A percentile compares a stretch with the other conserved stretches of the same genome.
These are phyloP conservation scores for Hydrozoanthus tunicans DNA, from an alignment of 64 coral and sea anemone species.

Conservation along the genomic window DNA sequence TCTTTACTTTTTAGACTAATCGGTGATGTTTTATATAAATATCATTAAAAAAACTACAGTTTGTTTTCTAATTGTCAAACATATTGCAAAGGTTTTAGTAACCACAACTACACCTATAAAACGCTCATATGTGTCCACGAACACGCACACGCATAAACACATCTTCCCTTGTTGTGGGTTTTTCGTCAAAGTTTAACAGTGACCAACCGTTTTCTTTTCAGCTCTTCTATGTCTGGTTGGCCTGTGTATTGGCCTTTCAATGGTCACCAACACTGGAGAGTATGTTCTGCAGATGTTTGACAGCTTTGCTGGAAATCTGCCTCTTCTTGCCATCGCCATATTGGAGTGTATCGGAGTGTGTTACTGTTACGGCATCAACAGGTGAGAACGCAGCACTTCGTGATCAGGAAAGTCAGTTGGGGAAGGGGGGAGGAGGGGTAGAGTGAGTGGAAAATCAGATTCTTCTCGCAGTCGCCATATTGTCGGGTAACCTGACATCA, in stretches of 20 bases:
- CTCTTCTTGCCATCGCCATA: slow-evolving; percentile 87
- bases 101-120: neutral
- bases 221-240: slow-evolving; percentile 77
- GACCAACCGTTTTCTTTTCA: slow-evolving; percentile 32
- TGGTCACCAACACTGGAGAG: slow-evolving; percentile 83
- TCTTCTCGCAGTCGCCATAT: no score
- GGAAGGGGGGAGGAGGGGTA: no score
- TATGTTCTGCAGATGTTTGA: slow-evolving; percentile 94
- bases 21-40: no score
- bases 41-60: no score
- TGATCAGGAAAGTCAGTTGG: no score
- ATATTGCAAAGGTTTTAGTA: neutral
- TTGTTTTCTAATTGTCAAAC: no score
- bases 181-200: neutral
- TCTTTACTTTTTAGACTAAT: no score
- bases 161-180: neutral
- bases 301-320: slow-evolving; percentile 87
- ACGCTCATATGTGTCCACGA: neutral
- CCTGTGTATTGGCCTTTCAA: slow-evolving; percentile 73
- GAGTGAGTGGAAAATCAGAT: no score
- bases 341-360: slow-evolving; percentile 87
- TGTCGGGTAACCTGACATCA: no score
- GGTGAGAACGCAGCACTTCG: slow-evolving; percentile 32
- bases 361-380: slow-evolving; percentile 78
- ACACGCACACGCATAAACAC: neutral